Evolutionary conservation across 1,140 invertebrate genomes (phyloP).

Genomic region (Drosophila chauvacae): DNA sequence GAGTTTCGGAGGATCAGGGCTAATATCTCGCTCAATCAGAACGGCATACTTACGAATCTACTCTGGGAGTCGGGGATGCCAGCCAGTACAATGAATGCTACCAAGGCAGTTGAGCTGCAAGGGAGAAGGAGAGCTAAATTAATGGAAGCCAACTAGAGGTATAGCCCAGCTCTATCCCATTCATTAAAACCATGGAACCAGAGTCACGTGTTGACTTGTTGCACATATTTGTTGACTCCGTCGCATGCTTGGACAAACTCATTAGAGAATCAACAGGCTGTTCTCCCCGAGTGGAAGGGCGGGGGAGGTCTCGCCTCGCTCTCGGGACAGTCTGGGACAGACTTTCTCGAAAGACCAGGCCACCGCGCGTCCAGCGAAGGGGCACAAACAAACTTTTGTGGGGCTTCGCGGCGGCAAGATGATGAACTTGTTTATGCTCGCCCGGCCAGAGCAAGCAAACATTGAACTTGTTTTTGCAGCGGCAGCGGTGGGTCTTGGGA

Average conservation of each 20-base stretch:
- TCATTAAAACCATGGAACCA: slow-evolving; percentile 52
- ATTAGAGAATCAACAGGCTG: slow-evolving; percentile 57
- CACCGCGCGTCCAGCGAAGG: slow-evolving; percentile 58
- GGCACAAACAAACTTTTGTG: slow-evolving; percentile 72
- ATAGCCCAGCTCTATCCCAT: slow-evolving; percentile 32
- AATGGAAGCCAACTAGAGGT: slow-evolving; percentile 44
- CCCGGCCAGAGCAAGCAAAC: slow-evolving; percentile 70
- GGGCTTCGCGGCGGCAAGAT: slow-evolving; percentile 64
- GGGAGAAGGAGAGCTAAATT: slow-evolving; percentile 22
- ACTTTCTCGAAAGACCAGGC: slow-evolving; percentile 60
- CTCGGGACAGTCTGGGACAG: slow-evolving; percentile 30
- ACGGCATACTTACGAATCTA: slow-evolving; percentile 78
- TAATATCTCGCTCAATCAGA: too few species aligned
- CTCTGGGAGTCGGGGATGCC: slow-evolving; percentile 70
- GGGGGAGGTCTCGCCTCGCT: background rate
- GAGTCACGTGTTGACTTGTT: slow-evolving; percentile 79
- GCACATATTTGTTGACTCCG: slow-evolving; percentile 74
- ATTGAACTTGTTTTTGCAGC: slow-evolving; percentile 77
- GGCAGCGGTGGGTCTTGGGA: background rate
- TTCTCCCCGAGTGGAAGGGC: slow-evolving; percentile 1
- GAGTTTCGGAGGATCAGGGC: background rate
- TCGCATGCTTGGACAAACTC: slow-evolving; percentile 64
- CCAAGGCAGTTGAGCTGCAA: slow-evolving; percentile 84
- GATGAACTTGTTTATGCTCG: slow-evolving; percentile 71
- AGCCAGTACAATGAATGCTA: slow-evolving; percentile 77